Base-by-base conservation (phyloP, 2,888 invertebrate genomes). In the Nemotelus nigrinus region DNA sequence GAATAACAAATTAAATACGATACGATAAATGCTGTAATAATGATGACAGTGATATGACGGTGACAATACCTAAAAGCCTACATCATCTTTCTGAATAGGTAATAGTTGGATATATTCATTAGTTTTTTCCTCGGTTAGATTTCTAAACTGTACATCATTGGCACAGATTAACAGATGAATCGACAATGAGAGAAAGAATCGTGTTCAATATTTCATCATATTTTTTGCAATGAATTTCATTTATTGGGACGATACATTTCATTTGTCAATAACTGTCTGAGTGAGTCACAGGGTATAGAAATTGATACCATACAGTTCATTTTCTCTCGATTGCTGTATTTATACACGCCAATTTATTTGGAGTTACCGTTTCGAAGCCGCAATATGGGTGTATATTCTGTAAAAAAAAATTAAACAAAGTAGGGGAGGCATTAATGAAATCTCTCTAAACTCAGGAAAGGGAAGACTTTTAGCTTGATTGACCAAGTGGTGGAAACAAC, bases 51-150 rank as follows among this genome's bases (percentile, higher is more conserved):
- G 65, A 65, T 65, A 65, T 47, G 65, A 43, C 55, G 70, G 70
- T 70, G 70, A 70, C 70, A 70, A 70, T 25, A 70, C 55, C 55
- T 70, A 10, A 25, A 25, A 50, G 43, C 70, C 70, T 55, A 55
- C 53, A 53, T 55, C 70, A 70, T 25, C 53, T 10, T n/a, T n/a
- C 45, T 47, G 53, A 39, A 63, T 43, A 63, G 39, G 43, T 70
- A 55, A 70, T 65, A 10, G 65, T 47, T 65, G 65, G 10, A 65
- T 65, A 53, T 70, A 70, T 70, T 70, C 53, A 70, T 70, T 53
- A 55, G 44, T 70, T 70, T 70, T 55, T 41, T 70, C 44, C 25
- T 25, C 25, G 25, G 25, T 25, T 25, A 25, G 25, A 25, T 25
- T 25, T 25, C 25, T 25, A 25, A 25, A 25, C 25, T 25, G 25